phyloP scores from a whole-genome alignment of 2,113 vertebrate genomes.

The Tenebrosternarchus preto region DNA sequence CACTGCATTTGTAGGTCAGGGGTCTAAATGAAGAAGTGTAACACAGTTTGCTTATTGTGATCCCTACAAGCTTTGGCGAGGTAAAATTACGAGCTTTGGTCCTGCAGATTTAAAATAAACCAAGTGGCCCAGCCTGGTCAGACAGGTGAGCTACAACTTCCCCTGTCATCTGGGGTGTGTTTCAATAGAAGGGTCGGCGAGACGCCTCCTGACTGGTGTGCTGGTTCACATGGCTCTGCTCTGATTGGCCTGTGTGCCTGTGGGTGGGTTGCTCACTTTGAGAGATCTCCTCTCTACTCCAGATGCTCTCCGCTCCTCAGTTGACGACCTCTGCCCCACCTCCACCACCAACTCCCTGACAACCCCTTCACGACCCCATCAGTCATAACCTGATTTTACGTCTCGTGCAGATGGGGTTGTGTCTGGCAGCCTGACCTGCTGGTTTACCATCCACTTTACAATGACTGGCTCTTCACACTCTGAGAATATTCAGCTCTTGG shows the following conservation, averaged over 20 bases:
- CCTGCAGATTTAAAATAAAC: neutral
- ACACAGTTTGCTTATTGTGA: neutral
- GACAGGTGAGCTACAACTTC: too few relatives aligned
- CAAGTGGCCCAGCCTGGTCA: neutral
- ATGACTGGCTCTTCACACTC: neutral
- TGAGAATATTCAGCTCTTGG: neutral
- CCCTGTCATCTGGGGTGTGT: conserved; percentile 5
- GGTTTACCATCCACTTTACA: neutral
- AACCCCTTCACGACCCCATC: conserved; percentile 17
- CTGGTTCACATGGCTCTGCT: conserved; percentile 3
- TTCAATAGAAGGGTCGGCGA: conserved; percentile 8
- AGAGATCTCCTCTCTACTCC: neutral
- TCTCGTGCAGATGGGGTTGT: neutral
- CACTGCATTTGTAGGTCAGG: neutral
- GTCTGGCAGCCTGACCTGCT: conserved; percentile 20
- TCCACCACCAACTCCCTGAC: neutral
- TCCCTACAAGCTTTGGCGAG: neutral
- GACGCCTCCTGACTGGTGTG: too few relatives aligned
- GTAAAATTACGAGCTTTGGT: neutral
- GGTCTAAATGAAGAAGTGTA: neutral
- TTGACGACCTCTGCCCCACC: conserved; percentile 16
- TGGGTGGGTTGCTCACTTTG: too few relatives aligned
- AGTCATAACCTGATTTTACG: conserved; percentile 34
- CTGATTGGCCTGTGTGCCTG: conserved; percentile 17
- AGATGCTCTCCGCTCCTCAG: conserved; percentile 27